Percentiles rank a stretch among this genome's conserved stretches.
phyloP scores from a whole-genome alignment of 2,113 vertebrate genomes.

The Mesitornis unicolor region DNA sequence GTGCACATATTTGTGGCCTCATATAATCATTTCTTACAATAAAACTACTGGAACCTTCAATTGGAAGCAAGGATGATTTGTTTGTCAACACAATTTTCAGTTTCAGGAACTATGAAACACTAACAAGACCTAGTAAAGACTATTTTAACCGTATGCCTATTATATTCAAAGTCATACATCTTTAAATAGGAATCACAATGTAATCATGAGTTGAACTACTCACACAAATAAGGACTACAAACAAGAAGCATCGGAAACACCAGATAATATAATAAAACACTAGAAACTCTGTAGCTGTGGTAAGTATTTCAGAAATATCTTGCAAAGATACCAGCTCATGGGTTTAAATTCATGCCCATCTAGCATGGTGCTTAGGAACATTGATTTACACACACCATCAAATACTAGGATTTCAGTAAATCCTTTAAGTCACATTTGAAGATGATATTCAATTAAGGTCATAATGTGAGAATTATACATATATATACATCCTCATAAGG shows the following conservation, averaged over 20 bases:
- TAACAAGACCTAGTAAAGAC: not conserved
- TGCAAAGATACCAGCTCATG: not conserved
- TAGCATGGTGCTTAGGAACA: not conserved
- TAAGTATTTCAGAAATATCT: not conserved
- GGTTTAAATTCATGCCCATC: not conserved
- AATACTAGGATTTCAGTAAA: not conserved
- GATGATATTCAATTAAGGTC: not conserved
- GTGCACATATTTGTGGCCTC: not conserved
- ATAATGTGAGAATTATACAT: not conserved
- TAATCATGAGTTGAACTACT: not conserved
- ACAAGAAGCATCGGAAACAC: not conserved
- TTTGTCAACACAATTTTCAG: constrained; percentile 17
- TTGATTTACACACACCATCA: not conserved
- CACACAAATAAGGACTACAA: not conserved
- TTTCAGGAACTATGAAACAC: not conserved
- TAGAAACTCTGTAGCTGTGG: not conserved
- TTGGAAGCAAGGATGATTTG: not conserved
- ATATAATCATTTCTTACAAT: constrained; percentile 20
- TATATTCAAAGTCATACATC: not conserved
- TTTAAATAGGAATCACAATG: not conserved
- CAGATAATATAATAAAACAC: not conserved
- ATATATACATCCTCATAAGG: not conserved
- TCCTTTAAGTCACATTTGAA: not conserved
- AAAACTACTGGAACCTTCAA: not conserved
- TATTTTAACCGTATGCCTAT: not conserved